Evolutionary conservation across 2,113 vertebrate species (phyloP).

Genomic region (Emydocephalus ijimae): DNA sequence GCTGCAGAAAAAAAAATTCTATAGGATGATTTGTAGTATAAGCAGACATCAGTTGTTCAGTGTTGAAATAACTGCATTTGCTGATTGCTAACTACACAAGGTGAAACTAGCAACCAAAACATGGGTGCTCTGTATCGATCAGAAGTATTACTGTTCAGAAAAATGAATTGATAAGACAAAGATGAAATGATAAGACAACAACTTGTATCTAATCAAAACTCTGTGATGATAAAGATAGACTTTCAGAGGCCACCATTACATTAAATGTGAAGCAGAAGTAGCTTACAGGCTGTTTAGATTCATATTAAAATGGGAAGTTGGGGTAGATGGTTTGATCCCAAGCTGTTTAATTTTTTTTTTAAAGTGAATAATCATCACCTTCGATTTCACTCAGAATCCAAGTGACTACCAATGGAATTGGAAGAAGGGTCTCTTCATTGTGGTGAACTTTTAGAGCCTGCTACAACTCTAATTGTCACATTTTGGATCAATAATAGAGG

Average conservation of each 20-base stretch:
- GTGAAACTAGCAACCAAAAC: neutral
- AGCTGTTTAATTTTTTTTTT: neutral
- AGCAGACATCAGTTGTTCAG: rapidly evolving
- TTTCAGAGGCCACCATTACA: neutral
- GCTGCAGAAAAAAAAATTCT: constrained; percentile 3
- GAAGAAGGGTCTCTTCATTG: neutral
- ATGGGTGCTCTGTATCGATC: neutral
- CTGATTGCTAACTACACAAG: neutral
- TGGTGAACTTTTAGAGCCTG: neutral
- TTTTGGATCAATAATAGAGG: neutral
- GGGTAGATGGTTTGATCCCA: neutral
- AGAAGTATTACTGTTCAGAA: neutral
- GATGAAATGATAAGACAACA: neutral
- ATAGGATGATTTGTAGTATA: neutral
- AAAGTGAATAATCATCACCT: neutral
- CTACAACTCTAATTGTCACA: neutral
- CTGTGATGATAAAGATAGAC: neutral
- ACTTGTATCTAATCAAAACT: neutral
- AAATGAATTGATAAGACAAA: neutral
- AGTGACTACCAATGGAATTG: neutral
- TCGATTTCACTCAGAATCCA: neutral
- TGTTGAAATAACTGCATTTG: constrained; percentile 2
- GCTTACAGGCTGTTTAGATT: neutral
- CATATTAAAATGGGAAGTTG: neutral
- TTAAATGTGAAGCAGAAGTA: neutral